Conservation (phyloP, 2,113 vertebrate genomes). For the Notiomystis cincta region DNA sequence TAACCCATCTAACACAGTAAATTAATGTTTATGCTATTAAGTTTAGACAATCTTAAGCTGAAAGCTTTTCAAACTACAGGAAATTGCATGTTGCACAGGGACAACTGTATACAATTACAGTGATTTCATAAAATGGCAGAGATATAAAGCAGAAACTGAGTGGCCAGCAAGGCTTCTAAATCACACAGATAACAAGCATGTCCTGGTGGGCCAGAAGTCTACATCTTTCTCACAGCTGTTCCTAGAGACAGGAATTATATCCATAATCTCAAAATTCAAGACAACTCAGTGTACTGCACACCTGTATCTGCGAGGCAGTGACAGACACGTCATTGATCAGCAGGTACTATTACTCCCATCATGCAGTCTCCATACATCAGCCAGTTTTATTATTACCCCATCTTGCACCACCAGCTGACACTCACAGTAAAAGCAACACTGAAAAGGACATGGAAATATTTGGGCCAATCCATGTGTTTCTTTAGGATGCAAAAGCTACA, state of each 20-base stretch:
- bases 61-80: slow-evolving; percentile 52
- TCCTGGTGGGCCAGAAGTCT: background rate
- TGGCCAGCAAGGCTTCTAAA: background rate
- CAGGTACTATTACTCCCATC: background rate
- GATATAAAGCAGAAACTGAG: slow-evolving; percentile 27
- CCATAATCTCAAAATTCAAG: background rate
- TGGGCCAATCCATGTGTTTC: background rate
- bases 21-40: slow-evolving; percentile 54
- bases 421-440: background rate
- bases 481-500: background rate
- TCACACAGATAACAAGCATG: background rate
- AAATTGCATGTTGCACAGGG: slow-evolving; percentile 17
- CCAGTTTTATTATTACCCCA: background rate
- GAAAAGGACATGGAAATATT: background rate
- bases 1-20: slow-evolving; percentile 31
- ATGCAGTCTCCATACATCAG: background rate
- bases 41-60: slow-evolving; percentile 44
- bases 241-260: background rate
- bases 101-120: slow-evolving; percentile 52
- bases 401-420: background rate
- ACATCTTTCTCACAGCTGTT: background rate
- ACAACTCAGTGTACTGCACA: background rate
- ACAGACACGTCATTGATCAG: background rate
- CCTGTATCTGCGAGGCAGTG: background rate
- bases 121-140: slow-evolving; percentile 28